phyloP scores from a whole-genome alignment of 2,888 invertebrate species.

The Brenthis ino region DNA sequence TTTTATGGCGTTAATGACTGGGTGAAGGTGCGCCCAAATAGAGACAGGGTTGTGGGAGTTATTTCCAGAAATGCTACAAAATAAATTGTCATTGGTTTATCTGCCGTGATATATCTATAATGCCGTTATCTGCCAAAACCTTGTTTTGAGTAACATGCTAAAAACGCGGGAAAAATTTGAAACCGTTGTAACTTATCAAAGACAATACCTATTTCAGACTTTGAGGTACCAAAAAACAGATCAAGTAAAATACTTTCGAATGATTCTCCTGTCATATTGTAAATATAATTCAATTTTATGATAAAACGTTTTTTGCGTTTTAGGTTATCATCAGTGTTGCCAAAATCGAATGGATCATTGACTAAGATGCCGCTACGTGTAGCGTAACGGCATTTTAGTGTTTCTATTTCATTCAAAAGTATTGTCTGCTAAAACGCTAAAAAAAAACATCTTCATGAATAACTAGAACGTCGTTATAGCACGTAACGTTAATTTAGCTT shows the following conservation, averaged over 20 bases:
- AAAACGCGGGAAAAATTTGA: conserved; percentile 6
- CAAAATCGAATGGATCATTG: not conserved
- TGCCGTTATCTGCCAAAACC: conserved; percentile 1
- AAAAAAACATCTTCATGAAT: not conserved
- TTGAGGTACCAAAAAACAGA: conserved; percentile 12
- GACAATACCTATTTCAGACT: conserved; percentile 12
- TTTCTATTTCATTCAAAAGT: not conserved
- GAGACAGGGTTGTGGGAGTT: too few species aligned
- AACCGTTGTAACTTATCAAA: conserved; percentile 10
- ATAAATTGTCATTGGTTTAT: too few species aligned
- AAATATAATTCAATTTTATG: conserved; percentile 6
- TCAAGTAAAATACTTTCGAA: conserved; percentile 12
- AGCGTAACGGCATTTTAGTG: conserved; percentile 1
- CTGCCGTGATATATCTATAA: conserved; percentile 2
- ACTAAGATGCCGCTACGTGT: not conserved
- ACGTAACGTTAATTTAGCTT: not conserved
- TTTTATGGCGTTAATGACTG: too few species aligned
- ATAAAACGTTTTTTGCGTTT: conserved; percentile 8
- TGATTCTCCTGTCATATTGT: not conserved
- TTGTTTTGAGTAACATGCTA: too few species aligned
- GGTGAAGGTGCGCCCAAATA: too few species aligned
- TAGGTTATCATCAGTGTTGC: conserved; percentile 11
- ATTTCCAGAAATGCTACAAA: too few species aligned
- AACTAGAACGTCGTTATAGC: conserved; percentile 1
- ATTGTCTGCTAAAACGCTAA: not conserved